Evolutionary conservation across 2,113 vertebrate genomes (phyloP).

Genomic region (Meriones unguiculatus): DNA sequence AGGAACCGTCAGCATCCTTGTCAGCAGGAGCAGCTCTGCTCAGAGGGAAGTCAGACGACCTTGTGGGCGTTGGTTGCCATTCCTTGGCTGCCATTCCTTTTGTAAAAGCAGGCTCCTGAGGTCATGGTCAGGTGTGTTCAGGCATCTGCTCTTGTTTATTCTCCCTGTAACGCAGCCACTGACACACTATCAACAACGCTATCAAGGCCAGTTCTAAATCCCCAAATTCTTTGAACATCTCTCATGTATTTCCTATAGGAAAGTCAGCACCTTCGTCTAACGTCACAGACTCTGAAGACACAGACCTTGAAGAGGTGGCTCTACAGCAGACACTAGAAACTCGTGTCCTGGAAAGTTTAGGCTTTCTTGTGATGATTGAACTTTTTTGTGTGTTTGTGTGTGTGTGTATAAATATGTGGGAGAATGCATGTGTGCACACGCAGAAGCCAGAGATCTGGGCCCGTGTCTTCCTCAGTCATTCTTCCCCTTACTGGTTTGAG

Average conservation of each 20-base stretch:
- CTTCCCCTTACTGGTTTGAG: not conserved
- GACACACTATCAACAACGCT: not conserved
- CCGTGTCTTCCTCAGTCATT: not conserved
- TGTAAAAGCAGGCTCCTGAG: conserved; percentile 31
- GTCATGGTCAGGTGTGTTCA: conserved; percentile 30
- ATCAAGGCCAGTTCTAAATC: not conserved
- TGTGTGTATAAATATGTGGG: not conserved
- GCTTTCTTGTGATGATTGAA: not conserved
- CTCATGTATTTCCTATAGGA: not conserved
- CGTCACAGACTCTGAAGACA: not conserved
- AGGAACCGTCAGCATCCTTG: not conserved
- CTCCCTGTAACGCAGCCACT: not conserved
- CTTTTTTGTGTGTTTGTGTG: not conserved
- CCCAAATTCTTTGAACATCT: not conserved
- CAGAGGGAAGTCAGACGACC: not conserved
- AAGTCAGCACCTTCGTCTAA: not conserved
- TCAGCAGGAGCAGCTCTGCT: conserved; percentile 9
- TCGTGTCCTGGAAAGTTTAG: not conserved
- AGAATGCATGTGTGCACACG: not conserved
- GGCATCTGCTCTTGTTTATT: conserved; percentile 43
- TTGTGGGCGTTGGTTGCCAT: not conserved
- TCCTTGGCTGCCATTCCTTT: not conserved
- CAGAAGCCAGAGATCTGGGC: not conserved
- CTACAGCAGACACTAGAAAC: not conserved
- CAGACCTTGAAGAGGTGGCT: not conserved